These are phyloP conservation scores for Torymus auratus DNA, from an alignment of 2,888 invertebrate species.

Conservation along the genomic window DNA sequence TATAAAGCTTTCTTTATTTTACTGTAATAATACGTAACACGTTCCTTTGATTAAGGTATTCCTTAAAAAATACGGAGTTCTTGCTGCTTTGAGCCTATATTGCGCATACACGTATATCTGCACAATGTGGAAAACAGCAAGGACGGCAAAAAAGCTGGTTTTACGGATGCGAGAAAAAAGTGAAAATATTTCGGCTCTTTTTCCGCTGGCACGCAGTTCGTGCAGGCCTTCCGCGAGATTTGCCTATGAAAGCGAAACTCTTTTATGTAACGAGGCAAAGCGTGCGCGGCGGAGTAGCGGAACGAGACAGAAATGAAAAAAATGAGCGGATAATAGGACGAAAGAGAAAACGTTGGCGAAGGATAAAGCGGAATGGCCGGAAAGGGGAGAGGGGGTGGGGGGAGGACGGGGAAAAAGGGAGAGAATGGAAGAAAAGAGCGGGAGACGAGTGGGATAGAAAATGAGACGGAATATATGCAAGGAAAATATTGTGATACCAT, in stretches of 20 bases:
- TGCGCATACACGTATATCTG: not conserved
- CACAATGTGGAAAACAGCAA: not conserved
- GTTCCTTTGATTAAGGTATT: too few relatives aligned
- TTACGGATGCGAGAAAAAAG: conserved; percentile 2
- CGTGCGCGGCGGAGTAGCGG: not conserved
- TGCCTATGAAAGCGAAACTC: conserved; percentile 52
- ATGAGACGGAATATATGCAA: not conserved
- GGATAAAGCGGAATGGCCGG: conserved; percentile 5
- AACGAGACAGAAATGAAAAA: conserved; percentile 29
- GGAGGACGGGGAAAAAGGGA: not conserved
- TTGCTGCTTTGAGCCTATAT: too few relatives aligned
- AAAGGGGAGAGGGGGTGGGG: not conserved
- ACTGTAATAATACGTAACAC: too few relatives aligned
- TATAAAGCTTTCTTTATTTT: too few relatives aligned
- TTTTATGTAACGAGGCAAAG: conserved; percentile 45
- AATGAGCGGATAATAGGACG: conserved; percentile 33
- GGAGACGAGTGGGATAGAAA: not conserved
- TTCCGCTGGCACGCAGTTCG: conserved; percentile 28
- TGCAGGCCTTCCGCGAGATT: conserved; percentile 41
- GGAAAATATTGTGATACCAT: conserved; percentile 4
- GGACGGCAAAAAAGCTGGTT: conserved; percentile 18
- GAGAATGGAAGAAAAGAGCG: not conserved
- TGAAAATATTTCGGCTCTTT: conserved; percentile 41
- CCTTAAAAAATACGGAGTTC: too few relatives aligned
- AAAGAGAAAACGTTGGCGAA: conserved; percentile 29